Percentiles rank a stretch among this genome's conserved stretches.
Conservation (phyloP, 2,797 vertebrate genomes). For the Neosilurus hyrtlii region DNA sequence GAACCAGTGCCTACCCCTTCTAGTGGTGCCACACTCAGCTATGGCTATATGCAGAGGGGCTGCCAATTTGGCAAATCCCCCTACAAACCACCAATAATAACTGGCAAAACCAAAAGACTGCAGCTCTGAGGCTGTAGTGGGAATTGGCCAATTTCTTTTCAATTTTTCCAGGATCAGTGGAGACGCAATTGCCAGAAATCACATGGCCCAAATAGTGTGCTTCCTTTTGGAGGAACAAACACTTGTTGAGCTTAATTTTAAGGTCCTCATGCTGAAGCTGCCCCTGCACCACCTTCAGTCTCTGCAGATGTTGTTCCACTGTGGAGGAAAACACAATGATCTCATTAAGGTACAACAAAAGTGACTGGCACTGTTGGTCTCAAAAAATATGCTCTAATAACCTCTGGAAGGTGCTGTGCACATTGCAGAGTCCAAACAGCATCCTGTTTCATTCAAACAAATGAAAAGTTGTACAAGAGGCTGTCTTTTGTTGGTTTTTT, state of each 20-base stretch:
- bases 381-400: not conserved
- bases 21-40: too few species aligned
- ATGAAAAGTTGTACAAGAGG: constrained; percentile 6
- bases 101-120: too few species aligned
- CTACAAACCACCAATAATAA: too few species aligned
- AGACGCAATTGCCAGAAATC: too few species aligned
- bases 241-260: not conserved
- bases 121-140: too few species aligned
- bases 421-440: constrained; percentile 21
- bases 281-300: not conserved
- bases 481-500: not conserved
- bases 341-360: not conserved
- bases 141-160: too few species aligned
- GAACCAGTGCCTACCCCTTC: too few species aligned
- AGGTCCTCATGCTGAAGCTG: not conserved
- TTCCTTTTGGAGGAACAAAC: too few species aligned
- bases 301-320: not conserved
- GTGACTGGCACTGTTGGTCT: not conserved
- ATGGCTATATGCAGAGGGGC: too few species aligned
- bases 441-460: constrained; percentile 1
- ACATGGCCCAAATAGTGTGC: too few species aligned
- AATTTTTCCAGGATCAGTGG: too few species aligned
- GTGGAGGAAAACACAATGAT: not conserved
- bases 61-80: too few species aligned
- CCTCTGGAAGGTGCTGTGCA: not conserved